A percentile compares a stretch with the other conserved stretches of the same genome.
Evolutionary conservation across 1,140 invertebrate species (phyloP).

Genomic region (Bombus sylvicola): DNA sequence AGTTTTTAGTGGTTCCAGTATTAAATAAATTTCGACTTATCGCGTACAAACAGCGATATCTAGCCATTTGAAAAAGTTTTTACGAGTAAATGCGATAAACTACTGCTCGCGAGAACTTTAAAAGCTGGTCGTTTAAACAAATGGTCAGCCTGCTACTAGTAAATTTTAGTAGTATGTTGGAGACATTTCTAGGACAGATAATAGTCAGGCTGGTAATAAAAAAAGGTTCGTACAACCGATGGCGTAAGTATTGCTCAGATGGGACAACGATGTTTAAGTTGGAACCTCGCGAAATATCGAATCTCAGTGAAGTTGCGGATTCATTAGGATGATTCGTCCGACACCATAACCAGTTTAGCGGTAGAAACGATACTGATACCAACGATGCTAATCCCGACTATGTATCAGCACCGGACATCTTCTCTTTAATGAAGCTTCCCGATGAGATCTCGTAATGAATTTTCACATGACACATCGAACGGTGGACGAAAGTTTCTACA

Average conservation of each 20-base stretch:
- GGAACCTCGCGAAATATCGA: neutral
- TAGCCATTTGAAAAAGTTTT: constrained; percentile 19
- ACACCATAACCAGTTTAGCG: neutral
- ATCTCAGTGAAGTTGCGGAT: neutral
- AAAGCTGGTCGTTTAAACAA: constrained; percentile 1
- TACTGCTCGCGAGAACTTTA: neutral
- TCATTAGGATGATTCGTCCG: neutral
- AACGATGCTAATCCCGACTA: neutral
- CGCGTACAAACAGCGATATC: neutral
- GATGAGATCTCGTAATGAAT: neutral
- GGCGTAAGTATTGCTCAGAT: neutral
- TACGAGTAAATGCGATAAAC: constrained; percentile 32
- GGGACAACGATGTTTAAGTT: neutral
- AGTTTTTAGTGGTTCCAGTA: no score
- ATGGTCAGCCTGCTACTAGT: neutral
- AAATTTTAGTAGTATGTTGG: no score
- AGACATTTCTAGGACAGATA: no score
- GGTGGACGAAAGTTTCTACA: no score
- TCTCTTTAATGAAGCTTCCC: neutral
- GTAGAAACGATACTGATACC: neutral
- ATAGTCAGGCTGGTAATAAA: no score
- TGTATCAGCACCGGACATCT: neutral
- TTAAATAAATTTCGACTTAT: constrained; percentile 17
- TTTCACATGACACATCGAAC: neutral
- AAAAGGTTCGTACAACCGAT: neutral